Evolutionary conservation across 2,888 invertebrate genomes (phyloP), one percentile per base, ranked within the genome.

Genomic region (Microplitis manilae): DNA sequence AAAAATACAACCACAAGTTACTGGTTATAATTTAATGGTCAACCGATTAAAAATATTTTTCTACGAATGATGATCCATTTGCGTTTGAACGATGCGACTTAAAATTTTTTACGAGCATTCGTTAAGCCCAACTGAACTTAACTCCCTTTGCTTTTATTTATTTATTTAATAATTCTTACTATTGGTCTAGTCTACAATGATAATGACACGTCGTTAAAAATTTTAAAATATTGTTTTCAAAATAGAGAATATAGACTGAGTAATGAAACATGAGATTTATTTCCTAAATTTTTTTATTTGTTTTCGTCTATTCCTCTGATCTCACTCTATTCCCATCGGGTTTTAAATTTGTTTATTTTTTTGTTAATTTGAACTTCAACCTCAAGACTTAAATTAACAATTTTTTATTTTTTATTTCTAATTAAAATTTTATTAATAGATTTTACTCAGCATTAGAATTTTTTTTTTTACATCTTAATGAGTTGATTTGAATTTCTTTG

Each of bases 71-170:
- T 50, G 13, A 50, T 50, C 50, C 50, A 50, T 50, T 50, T 8
- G 50, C 13, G 50, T 50, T 50, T 50, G 50, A 50, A 50, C 13
- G 13, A 50, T 50, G 13, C 50, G 50, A 50, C 38, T 20, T n/a
- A 38, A 77, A 70, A 13, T 17, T 78, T 30, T 80, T 80, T 78
- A 80, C 79, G 79, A 80, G 68, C 65, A 70, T 41, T 77, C 76
- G 75, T 75, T 68, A 71, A 38, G 69, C 75, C 69, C 59, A 65
- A 41, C 41, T 50, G 72, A 65, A 41, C 41, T 50, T 75, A 62
- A 73, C 60, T 71, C 70, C 69, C 69, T 61, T 77, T 60, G 60
- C 30, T 50, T 50, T 6, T 13, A 50, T 13, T 50, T 13, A 5
- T 30, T 30, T 13, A 13, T 13, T 50, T 50, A 8, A 50, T 50